Base-by-base conservation (phyloP, 2,888 invertebrate species). In the Busseola fusca region DNA sequence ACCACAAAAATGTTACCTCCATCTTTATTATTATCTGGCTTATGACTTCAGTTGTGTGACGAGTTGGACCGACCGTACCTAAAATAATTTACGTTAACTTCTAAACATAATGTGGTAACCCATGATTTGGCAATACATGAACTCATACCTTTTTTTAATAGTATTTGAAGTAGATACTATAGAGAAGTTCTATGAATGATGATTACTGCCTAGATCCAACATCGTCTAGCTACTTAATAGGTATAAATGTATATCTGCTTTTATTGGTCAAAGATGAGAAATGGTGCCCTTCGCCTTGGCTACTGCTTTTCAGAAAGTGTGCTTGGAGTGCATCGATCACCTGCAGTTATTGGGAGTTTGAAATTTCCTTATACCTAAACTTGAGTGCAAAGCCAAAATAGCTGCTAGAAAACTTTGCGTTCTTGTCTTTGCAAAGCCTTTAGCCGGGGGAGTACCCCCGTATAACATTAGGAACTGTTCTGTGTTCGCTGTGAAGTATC, bases 1-100 rank as follows among this genome's bases (percentile, higher is more conserved):
- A 50, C 68, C 69, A 14, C 76, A 57, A 42, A 76, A 40, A 56
- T 56, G 21, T 16, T 40, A 25, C 3, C 12, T 56, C 12, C 40
- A 27, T 67, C 21, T 27, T 76, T 67, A 57, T 10, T 57, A 76
- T 34, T 56, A 65, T 45, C 45, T 25, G 7, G 9, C 3, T 4
- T 1, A 14, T 30, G n/a, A 21, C 1, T 27, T 62, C 48, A 40
- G 14, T 40, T n/a, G 34, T 42, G 27, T 68, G 59, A 48, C 14
- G 21, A 59, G 12, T 18, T 37, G 16, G n/a, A 14, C 21, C 6
- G 12, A n/a, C 21, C 1, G 21, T 72, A 64, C 52, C 12, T 6
- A 4, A 21, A 45, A 10, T 5, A 16, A 48, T 45, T 54, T 10
- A 37, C 4, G 14, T 16, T n/a, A 37, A 54, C 27, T 45, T 18